Percentiles rank a stretch among this genome's conserved stretches.
Evolutionary conservation across 2,797 vertebrate genomes (phyloP).

Genomic region (Phylloscopus collybita): DNA sequence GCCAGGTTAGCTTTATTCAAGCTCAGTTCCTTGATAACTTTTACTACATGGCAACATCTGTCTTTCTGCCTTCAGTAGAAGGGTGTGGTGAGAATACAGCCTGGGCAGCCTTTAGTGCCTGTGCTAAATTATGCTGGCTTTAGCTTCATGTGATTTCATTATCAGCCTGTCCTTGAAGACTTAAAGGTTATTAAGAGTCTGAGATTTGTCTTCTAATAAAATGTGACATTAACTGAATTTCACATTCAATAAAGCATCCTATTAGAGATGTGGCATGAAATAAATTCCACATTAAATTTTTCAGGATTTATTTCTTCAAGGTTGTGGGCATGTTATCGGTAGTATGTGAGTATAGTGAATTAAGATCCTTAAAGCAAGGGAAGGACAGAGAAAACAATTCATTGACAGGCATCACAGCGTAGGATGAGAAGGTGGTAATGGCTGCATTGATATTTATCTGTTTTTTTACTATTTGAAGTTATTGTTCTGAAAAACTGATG

Average conservation of each 20-base stretch:
- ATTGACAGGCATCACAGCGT: accelerated
- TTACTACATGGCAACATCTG: neutral
- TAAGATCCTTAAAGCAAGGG: neutral
- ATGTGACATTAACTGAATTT: neutral
- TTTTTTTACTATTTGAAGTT: neutral
- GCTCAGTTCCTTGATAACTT: neutral
- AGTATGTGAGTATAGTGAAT: neutral
- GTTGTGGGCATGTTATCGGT: neutral
- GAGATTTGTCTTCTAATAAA: neutral
- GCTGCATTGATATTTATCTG: neutral
- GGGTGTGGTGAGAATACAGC: neutral
- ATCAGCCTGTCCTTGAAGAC: neutral
- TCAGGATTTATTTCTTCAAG: neutral
- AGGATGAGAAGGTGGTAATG: neutral
- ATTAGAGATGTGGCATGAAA: neutral
- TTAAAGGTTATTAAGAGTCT: neutral
- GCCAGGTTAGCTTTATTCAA: neutral
- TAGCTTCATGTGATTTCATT: neutral
- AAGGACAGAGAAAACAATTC: neutral
- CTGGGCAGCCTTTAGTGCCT: neutral
- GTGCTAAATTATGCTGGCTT: neutral
- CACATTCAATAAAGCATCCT: neutral
- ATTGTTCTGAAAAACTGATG: neutral
- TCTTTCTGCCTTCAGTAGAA: neutral
- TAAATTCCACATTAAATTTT: neutral